Conservation (phyloP, 2,797 vertebrate genomes). For the Tokudaia muenninki region DNA sequence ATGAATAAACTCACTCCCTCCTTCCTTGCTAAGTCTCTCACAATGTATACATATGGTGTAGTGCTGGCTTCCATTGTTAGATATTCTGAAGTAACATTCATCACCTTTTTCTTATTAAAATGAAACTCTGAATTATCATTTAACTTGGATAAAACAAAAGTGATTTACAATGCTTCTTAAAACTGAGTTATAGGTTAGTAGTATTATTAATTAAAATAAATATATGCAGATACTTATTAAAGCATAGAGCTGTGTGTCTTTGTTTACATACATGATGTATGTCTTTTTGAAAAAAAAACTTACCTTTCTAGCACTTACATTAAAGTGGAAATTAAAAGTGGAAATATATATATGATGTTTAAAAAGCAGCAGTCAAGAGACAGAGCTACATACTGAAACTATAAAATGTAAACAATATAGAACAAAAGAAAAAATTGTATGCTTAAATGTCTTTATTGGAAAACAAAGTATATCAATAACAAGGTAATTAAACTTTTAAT, state of each 20-base stretch:
- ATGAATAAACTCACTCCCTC: neutral
- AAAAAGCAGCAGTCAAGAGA: neutral
- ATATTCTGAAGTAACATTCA: neutral
- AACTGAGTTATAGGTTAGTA: neutral
- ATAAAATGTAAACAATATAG: neutral
- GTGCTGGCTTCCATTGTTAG: neutral
- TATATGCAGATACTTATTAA: too few species aligned
- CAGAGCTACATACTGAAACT: neutral
- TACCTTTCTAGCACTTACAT: too few species aligned
- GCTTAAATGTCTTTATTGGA: neutral
- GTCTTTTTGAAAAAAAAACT: too few species aligned
- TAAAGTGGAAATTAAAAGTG: conserved; percentile 28
- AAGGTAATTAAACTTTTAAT: conserved; percentile 54
- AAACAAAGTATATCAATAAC: neutral
- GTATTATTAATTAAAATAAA: too few species aligned
- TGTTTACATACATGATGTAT: too few species aligned
- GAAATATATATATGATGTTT: neutral
- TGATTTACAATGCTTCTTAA: neutral
- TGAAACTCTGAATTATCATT: conserved; percentile 1
- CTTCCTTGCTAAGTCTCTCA: neutral
- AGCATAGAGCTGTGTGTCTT: too few species aligned
- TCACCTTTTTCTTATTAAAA: conserved; percentile 24
- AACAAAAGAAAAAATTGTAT: neutral
- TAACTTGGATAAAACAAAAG: conserved; percentile 4
- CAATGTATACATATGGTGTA: neutral